Percentiles rank a stretch among this genome's conserved stretches.
Evolutionary conservation across 2,888 invertebrate genomes (phyloP).

Genomic region (Desoria tigrina): DNA sequence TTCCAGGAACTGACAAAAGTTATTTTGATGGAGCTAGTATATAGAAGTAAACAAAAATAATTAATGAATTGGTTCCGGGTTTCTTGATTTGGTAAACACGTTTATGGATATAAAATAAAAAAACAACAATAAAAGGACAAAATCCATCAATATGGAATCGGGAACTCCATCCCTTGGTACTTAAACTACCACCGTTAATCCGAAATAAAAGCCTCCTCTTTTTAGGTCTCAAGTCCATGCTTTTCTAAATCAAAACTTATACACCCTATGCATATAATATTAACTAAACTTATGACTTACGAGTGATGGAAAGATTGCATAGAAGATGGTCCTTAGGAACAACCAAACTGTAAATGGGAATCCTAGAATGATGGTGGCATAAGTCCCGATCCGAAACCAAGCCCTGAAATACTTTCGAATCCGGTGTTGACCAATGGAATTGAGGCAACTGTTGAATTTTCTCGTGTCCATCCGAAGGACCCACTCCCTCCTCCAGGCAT

Average conservation of each 20-base stretch:
- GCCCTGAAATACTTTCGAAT: conserved; percentile 48
- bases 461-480: conserved; percentile 44
- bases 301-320: conserved; percentile 48
- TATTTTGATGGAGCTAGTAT: too few relatives aligned
- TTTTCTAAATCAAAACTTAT: too few relatives aligned
- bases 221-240: too few relatives aligned
- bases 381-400: conserved; percentile 52
- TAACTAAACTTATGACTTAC: too few relatives aligned
- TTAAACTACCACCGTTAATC: too few relatives aligned
- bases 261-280: too few relatives aligned
- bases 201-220: too few relatives aligned
- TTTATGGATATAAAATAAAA: neutral
- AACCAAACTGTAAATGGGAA: conserved; percentile 52
- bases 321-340: conserved; percentile 49
- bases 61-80: too few relatives aligned
- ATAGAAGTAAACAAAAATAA: neutral
- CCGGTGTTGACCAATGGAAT: conserved; percentile 46
- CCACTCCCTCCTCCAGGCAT: conserved; percentile 49
- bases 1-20: too few relatives aligned
- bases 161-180: too few relatives aligned
- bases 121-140: conserved; percentile 9
- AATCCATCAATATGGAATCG: too few relatives aligned
- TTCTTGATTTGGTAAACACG: neutral
- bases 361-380: conserved; percentile 50
- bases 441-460: conserved; percentile 47